A percentile compares a stretch with the other conserved stretches of the same genome.
Evolutionary conservation across 64 coral and sea anemone genomes (phyloP).

Genomic region (Montipora foliosa): DNA sequence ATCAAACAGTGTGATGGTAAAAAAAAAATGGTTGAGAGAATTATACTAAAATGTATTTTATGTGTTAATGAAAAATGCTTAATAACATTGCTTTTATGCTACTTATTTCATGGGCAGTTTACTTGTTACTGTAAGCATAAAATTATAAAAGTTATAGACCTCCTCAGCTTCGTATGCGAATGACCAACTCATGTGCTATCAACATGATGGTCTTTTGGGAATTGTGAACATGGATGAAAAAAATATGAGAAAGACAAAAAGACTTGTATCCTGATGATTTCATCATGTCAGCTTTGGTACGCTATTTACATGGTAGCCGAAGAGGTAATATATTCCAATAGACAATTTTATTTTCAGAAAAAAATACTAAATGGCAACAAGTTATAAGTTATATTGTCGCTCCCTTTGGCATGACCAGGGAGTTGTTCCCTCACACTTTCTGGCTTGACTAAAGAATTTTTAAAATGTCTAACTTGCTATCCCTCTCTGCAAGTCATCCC

Average conservation of each 20-base stretch:
- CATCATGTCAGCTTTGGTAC: background rate
- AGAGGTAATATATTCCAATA: constrained; percentile 4
- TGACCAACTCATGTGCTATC: constrained; percentile 8
- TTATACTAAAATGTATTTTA: constrained; percentile 16
- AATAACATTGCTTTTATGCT: constrained; percentile 17
- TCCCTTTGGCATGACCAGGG: constrained; percentile 12
- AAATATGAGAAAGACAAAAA: constrained; percentile 16
- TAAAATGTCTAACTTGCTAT: constrained; percentile 24
- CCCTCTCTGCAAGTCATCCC: constrained; percentile 31
- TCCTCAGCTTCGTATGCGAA: constrained; percentile 4
- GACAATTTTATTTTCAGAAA: constrained; percentile 9
- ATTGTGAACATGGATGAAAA: constrained; percentile 22
- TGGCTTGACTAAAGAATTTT: constrained; percentile 19
- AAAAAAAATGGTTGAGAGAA: constrained; percentile 11
- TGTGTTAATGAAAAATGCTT: constrained; percentile 11
- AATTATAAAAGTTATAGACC: background rate
- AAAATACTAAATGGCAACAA: constrained; percentile 8
- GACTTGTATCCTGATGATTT: background rate
- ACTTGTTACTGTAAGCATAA: background rate
- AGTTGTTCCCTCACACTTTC: constrained; percentile 16
- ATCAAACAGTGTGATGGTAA: background rate
- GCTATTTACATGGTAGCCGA: constrained; percentile 14
- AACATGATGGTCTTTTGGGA: constrained; percentile 14
- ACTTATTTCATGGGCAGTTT: background rate
- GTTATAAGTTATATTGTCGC: constrained; percentile 19